These are phyloP conservation scores for Zaprionus capensis DNA, from an alignment of 1,140 invertebrate genomes.

Conservation along the genomic window DNA sequence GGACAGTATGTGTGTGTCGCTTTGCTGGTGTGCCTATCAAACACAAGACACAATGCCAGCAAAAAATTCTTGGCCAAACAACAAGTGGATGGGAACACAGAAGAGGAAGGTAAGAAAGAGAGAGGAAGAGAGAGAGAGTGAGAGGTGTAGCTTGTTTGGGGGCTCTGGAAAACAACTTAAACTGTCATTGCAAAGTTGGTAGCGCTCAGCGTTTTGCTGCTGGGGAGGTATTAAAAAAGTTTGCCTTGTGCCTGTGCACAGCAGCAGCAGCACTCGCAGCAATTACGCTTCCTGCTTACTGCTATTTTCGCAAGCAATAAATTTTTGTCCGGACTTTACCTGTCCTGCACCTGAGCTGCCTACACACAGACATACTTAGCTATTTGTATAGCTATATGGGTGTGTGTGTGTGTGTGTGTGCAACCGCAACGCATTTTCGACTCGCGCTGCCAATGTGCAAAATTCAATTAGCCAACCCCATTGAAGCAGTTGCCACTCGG, in stretches of 20 bases:
- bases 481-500: conserved; percentile 71
- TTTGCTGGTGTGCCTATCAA: conserved; percentile 48
- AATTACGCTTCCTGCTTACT: conserved; percentile 69
- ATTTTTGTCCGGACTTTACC: conserved; percentile 46
- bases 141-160: conserved; percentile 1
- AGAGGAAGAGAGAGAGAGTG: too few species aligned
- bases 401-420: background rate
- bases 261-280: conserved; percentile 47
- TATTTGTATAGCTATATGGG: background rate
- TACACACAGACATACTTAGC: background rate
- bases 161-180: conserved; percentile 71
- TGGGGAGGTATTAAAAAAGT: conserved; percentile 72
- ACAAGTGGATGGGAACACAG: conserved; percentile 60
- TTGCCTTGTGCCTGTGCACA: conserved; percentile 34
- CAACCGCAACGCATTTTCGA: conserved; percentile 30
- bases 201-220: conserved; percentile 50
- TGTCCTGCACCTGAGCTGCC: conserved; percentile 18
- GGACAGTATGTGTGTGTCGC: background rate
- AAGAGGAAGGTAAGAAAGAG: background rate
- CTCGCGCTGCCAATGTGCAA: conserved; percentile 55
- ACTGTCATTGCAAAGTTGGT: conserved; percentile 75
- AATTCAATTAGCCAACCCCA: conserved; percentile 72
- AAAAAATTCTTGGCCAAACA: conserved; percentile 75
- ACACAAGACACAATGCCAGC: conserved; percentile 58
- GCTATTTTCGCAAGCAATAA: conserved; percentile 66